Percentiles rank a stretch among this genome's conserved stretches.
phyloP scores from a whole-genome alignment of 2,113 vertebrate species.

The Ammospiza caudacuta region DNA sequence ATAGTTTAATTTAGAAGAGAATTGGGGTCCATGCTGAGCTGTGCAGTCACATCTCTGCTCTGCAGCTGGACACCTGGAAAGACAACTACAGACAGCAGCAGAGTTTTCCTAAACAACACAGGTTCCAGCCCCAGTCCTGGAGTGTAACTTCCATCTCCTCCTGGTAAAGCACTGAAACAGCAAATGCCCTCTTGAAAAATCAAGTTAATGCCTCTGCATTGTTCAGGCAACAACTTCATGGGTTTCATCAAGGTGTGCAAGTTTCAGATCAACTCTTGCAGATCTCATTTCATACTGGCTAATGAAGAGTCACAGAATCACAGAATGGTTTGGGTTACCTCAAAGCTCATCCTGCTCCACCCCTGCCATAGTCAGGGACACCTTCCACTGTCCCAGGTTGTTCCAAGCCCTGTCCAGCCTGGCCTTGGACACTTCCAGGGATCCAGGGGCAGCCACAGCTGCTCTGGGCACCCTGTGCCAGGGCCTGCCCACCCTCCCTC shows the following conservation, averaged over 20 bases:
- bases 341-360: neutral
- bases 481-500: neutral
- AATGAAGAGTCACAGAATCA: neutral
- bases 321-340: neutral
- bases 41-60: neutral
- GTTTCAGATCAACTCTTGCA: neutral
- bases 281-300: neutral
- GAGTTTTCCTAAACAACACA: neutral
- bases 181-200: neutral
- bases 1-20: neutral
- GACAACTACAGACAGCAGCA: neutral
- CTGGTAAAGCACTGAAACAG: neutral
- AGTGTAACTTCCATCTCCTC: neutral
- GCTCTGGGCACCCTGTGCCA: neutral
- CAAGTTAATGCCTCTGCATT: neutral
- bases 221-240: neutral
- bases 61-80: neutral
- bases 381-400: accelerated
- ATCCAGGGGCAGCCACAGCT: accelerated
- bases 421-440: neutral
- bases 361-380: neutral
- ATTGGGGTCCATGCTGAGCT: neutral
- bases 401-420: neutral
- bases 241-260: neutral
- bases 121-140: neutral